A percentile compares a stretch with the other conserved stretches of the same genome.
These are phyloP conservation scores for Micromys minutus DNA, from an alignment of 2,113 vertebrate genomes.

Conservation along the genomic window DNA sequence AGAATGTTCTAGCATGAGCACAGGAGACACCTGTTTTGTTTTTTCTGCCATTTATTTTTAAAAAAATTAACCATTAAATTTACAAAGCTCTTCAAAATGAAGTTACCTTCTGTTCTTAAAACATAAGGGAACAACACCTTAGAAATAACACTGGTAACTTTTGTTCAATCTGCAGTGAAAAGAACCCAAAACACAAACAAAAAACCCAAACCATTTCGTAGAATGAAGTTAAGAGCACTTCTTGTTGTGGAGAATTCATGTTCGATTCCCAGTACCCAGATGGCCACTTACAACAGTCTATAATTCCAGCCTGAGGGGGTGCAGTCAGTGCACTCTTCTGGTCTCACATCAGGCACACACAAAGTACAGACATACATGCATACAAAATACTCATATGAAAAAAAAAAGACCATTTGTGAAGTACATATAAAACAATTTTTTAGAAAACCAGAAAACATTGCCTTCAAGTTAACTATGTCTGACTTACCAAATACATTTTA, in stretches of 20 bases:
- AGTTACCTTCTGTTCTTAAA: neutral
- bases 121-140: neutral
- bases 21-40: neutral
- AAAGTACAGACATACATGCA: neutral
- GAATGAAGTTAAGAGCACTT: neutral
- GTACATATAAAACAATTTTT: neutral
- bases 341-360: neutral
- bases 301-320: neutral
- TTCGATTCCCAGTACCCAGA: neutral
- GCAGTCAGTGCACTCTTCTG: neutral
- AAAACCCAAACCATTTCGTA: neutral
- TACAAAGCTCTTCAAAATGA: slow-evolving; percentile 6
- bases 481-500: neutral
- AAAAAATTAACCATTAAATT: slow-evolving; percentile 18
- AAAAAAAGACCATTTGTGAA: neutral
- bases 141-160: neutral
- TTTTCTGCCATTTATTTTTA: neutral
- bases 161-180: neutral
- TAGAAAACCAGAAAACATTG: neutral
- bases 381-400: neutral
- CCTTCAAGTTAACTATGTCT: neutral
- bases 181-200: neutral
- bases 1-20: neutral
- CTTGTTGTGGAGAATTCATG: neutral
- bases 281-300: neutral